Base-by-base conservation (phyloP, 2,113 vertebrate species). In the Nansenia antarctica region DNA sequence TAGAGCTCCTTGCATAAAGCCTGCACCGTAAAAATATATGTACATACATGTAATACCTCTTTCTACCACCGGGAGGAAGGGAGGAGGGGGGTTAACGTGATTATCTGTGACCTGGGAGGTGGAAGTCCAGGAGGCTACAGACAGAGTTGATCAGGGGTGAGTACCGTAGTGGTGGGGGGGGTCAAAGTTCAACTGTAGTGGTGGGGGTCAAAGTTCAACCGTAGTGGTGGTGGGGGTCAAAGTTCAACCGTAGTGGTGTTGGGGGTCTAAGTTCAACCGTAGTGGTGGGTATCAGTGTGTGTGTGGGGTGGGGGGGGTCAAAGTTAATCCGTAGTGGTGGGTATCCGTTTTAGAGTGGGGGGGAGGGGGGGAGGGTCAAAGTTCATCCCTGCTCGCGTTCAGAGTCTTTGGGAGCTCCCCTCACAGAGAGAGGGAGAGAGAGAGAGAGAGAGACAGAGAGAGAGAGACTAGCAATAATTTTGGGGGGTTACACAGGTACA, bases 31-130 rank as follows among this genome's bases (percentile, higher is more conserved):
- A 79, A 86, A 82, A 85, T 81, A 70, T 78, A 81, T 82, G 61
- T 61, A 86, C 53, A 77, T 72, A 83, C 58, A n/a, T n/a, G n/a
- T n/a, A 82, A 76, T 72, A 84, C 80, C 62, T 78, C 66, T 62
- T 76, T 60, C 31, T 70, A 79, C 52, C 65, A 80, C 74, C 59
- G 35, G 55, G 59, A 66, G 67, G 76, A 82, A n/a, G n/a, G n/a
- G n/a, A n/a, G n/a, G n/a, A n/a, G n/a, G n/a, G n/a, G n/a, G n/a
- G n/a, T 70, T 76, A 22, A 79, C 77, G 77, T 76, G 78, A 80
- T 79, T 77, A 83, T 74, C 67, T 35, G 39, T 35, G 49, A 75
- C 70, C 73, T 27, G 22, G 1, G 15, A 37, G 30, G 24, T 30
- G 14, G 1, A 62, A 58, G 26, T 27, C n/a, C 67, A 39, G 64